Conservation (phyloP, 2,888 invertebrate genomes). For the Anthoptus insignis region DNA sequence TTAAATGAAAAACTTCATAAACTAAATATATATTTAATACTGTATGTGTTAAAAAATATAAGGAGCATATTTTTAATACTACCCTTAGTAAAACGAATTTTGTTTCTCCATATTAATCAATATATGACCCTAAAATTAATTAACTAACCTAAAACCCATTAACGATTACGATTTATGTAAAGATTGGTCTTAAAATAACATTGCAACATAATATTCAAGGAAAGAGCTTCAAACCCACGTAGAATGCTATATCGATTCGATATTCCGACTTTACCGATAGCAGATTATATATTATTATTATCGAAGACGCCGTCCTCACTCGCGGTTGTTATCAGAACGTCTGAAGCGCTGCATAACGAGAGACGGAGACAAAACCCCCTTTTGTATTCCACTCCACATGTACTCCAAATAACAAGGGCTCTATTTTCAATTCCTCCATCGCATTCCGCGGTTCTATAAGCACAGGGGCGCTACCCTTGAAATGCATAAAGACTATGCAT, state of each 20-base stretch:
- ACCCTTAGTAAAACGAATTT: no score
- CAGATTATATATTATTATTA: conserved; percentile 58
- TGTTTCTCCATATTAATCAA: no score
- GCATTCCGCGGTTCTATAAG: conserved; percentile 66
- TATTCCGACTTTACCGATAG: conserved; percentile 39
- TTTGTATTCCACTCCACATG: conserved; percentile 81
- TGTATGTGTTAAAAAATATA: no score
- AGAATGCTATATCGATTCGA: conserved; percentile 9
- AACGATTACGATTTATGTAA: no score
- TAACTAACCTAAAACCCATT: no score
- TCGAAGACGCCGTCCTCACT: conserved; percentile 55
- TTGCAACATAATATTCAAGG: neutral
- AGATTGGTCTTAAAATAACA: no score
- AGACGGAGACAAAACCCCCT: conserved; percentile 77
- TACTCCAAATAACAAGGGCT: conserved; percentile 84
- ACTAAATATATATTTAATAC: no score
- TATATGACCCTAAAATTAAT: no score
- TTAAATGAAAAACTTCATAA: no score
- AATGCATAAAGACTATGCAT: conserved; percentile 72
- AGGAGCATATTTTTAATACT: no score
- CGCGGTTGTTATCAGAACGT: conserved; percentile 80
- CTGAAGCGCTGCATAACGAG: conserved; percentile 81
- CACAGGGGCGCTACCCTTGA: conserved; percentile 64
- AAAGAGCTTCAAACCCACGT: neutral
- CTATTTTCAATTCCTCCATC: conserved; percentile 81